Evolutionary conservation across 2,797 vertebrate genomes (phyloP), one percentile per base, ranked within the genome.

Genomic region (Phylloscopus collybita): DNA sequence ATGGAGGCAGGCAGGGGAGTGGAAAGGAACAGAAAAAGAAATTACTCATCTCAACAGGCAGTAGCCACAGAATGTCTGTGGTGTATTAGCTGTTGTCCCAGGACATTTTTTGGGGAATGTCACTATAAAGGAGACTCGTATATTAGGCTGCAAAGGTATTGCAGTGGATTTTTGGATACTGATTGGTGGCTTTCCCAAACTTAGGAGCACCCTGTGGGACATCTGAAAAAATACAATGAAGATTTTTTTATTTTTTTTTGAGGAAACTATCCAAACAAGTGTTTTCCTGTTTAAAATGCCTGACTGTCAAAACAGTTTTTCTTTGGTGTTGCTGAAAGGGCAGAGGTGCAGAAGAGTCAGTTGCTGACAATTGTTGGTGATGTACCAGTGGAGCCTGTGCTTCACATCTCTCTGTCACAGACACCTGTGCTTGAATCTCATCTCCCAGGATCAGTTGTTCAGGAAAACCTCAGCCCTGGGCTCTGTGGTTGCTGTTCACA

Each of bases 221-320:
- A 61, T 62, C 38, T 83, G 54, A 71, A 80, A 92, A 92, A 80
- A 6, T 59, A 95, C 57, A 83, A 27, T 50, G 32, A 56, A 79
- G 59, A 15, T 40, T 34, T 66, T 70, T 64, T 17, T 70, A n/a
- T 57, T 21, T 26, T 23, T n/a, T 72, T 76, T 69, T 30, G 66
- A 90, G 90, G 93, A 96, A 94, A 93, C 53, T 72, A 81, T 92
- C 87, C 65, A 89, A 91, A 92, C 65, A 89, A 89, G 51, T 90
- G 61, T n/a, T 91, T 95, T 96, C 94, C 92, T 92, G 83, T 96
- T 89, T 91, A 74, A 92, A 91, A 89, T 72, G 22, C 66, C 36
- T 69, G 42, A 40, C 88, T 88, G 79, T 95, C 91, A 80, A 81
- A 95, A 75, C 70, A 86, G n/a, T 91, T 96, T 91, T 90, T 75